These are phyloP conservation scores for Rhagoletis pomonella DNA, from an alignment of 1,140 invertebrate genomes.

Conservation along the genomic window DNA sequence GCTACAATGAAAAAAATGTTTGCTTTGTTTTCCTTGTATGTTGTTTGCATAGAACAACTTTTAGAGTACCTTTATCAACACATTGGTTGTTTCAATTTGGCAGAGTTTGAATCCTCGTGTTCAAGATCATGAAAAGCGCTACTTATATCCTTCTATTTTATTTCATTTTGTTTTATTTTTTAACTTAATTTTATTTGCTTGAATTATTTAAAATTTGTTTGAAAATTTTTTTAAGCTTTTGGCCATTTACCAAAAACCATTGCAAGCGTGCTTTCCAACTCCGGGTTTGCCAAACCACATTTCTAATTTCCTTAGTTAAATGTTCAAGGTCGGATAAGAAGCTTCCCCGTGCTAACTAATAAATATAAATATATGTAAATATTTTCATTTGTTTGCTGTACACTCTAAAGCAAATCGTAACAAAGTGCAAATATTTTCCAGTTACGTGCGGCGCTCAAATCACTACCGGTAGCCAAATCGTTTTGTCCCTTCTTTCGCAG, in stretches of 20 bases:
- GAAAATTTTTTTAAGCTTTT: not conserved
- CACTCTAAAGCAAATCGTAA: not conserved
- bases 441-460: not conserved
- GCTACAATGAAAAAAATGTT: no score
- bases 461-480: not conserved
- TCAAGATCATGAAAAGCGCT: no score
- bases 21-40: no score
- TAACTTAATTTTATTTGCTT: no score
- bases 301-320: slow-evolving; percentile 10
- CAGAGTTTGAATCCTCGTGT: no score
- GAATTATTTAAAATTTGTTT: no score
- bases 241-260: not conserved
- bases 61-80: no score
- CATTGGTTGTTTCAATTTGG: no score
- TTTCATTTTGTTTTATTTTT: no score
- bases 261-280: not conserved
- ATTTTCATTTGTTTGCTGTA: not conserved
- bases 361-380: not conserved
- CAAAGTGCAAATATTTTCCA: not conserved
- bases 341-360: not conserved
- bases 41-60: no score
- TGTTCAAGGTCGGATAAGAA: not conserved
- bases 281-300: slow-evolving; percentile 21
- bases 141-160: no score
- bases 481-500: not conserved